phyloP scores from a whole-genome alignment of 2,888 invertebrate genomes.

The Dysmachus trigonus region DNA sequence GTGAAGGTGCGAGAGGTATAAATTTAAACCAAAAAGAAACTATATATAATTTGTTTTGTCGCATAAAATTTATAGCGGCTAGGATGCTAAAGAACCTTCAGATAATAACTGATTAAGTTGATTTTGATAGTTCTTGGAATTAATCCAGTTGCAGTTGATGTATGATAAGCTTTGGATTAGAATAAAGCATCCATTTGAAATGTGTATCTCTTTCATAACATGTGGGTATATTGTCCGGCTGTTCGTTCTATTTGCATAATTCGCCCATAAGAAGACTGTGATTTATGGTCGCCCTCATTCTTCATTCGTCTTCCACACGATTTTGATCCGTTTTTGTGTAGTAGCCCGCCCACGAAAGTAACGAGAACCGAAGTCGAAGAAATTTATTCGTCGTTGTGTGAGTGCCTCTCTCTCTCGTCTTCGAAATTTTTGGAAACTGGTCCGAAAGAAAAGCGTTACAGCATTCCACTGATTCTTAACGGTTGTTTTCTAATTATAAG shows the following conservation, averaged over 20 bases:
- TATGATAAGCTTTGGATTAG: background rate
- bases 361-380: background rate
- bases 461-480: background rate
- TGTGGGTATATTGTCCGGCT: background rate
- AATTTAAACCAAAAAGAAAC: no score
- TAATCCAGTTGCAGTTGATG: background rate
- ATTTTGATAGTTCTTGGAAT: background rate
- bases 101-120: background rate
- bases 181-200: background rate
- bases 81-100: background rate
- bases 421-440: background rate
- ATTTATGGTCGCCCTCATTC: background rate
- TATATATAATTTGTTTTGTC: no score
- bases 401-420: background rate
- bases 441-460: background rate
- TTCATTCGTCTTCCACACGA: background rate
- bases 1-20: no score
- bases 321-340: background rate
- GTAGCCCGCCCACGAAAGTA: background rate
- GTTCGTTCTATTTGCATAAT: background rate
- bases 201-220: background rate
- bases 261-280: background rate
- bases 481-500: slow-evolving; percentile 34
- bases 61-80: background rate
- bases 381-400: background rate